Percentiles rank a stretch among this genome's conserved stretches.
phyloP scores from a whole-genome alignment of 2,797 vertebrate species.

The Alcedo quadribrachys region DNA sequence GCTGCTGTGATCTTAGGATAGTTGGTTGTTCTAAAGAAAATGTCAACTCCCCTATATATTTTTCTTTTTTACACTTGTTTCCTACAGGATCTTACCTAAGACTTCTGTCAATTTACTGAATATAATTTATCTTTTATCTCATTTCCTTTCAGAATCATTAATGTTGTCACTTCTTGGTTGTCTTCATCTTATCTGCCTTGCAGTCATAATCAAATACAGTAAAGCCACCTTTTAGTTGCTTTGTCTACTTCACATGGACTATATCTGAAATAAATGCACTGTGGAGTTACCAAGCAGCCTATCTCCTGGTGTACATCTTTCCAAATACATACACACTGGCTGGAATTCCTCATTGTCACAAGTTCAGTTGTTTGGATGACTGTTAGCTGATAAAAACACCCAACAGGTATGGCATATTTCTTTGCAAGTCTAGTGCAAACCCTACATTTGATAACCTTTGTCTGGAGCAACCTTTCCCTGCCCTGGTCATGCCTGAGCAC shows the following conservation, averaged over 20 bases:
- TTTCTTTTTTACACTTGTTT: not conserved
- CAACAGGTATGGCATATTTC: not conserved
- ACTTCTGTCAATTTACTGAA: not conserved
- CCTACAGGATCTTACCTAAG: not conserved
- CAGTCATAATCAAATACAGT: not conserved
- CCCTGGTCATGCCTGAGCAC: not conserved
- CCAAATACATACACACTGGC: not conserved
- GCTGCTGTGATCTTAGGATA: not conserved
- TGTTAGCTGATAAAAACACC: not conserved
- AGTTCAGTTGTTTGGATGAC: not conserved
- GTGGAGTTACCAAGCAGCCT: not conserved
- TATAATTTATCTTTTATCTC: not conserved
- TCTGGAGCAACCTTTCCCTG: not conserved
- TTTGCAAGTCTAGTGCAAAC: not conserved
- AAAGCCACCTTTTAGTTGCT: not conserved
- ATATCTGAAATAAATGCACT: not conserved
- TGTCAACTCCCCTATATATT: not conserved
- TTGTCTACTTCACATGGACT: not conserved
- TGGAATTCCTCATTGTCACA: not conserved
- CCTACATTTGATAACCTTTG: fast-evolving
- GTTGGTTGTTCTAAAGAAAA: not conserved
- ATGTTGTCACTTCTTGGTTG: not conserved
- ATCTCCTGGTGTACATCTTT: not conserved
- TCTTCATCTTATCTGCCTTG: not conserved
- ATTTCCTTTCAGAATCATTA: not conserved